Evolutionary conservation across 2,113 vertebrate species (phyloP).

Genomic region (Brachypteracias leptosomus): DNA sequence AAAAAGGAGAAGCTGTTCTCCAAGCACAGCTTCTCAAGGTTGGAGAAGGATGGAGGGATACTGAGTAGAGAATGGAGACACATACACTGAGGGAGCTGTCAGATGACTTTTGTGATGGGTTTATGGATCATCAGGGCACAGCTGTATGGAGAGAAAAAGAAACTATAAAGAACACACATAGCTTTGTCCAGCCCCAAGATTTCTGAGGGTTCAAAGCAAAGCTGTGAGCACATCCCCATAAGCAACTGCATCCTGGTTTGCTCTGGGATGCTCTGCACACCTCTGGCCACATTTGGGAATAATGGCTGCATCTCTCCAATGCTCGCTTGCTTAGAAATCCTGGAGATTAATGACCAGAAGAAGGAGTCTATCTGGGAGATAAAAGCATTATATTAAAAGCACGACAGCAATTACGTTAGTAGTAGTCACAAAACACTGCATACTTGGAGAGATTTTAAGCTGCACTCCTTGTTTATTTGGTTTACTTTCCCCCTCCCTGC

Average conservation of each 20-base stretch:
- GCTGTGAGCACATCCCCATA: neutral
- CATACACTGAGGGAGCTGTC: neutral
- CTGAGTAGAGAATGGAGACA: neutral
- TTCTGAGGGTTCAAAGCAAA: neutral
- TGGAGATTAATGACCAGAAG: constrained; percentile 37
- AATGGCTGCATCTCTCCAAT: neutral
- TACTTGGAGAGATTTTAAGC: constrained; percentile 24
- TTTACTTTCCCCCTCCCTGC: neutral
- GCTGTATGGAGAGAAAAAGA: neutral
- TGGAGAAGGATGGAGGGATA: neutral
- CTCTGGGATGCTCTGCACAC: neutral
- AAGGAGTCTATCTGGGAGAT: constrained; percentile 19
- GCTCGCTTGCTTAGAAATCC: neutral
- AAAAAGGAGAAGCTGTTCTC: neutral
- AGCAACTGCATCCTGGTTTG: accelerated
- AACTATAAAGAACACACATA: neutral
- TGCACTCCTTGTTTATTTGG: constrained; percentile 23
- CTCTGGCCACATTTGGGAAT: neutral
- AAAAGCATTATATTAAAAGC: constrained; percentile 49
- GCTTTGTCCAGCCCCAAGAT: neutral
- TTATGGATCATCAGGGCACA: neutral
- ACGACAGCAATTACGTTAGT: constrained; percentile 39
- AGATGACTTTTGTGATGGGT: neutral
- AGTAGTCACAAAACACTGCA: constrained; percentile 54
- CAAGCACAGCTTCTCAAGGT: neutral